A percentile compares a stretch with the other conserved stretches of the same genome.
phyloP scores from a whole-genome alignment of 2,888 invertebrate species.

The Cerastis leucographa region DNA sequence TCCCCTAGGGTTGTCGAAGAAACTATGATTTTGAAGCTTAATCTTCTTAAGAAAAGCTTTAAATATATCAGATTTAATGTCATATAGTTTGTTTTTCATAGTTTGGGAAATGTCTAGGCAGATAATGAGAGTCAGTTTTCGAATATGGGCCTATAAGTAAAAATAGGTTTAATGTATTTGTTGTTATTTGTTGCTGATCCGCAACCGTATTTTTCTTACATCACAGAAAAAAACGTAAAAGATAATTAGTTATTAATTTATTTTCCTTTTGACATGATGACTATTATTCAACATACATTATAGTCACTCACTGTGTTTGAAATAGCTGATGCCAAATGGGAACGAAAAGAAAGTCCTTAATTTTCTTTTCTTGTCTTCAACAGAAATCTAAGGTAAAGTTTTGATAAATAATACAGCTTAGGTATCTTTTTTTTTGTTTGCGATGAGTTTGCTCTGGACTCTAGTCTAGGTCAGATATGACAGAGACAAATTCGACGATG shows the following conservation, averaged over 20 bases:
- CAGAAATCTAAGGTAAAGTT: not conserved
- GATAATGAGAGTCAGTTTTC: too few relatives aligned
- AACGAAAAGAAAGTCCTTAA: not conserved
- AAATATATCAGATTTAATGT: slow-evolving; percentile 44
- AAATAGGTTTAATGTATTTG: not conserved
- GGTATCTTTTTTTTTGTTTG: too few relatives aligned
- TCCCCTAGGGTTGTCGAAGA: slow-evolving; percentile 78
- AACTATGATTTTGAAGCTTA: slow-evolving; percentile 51
- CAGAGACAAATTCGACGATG: too few relatives aligned
- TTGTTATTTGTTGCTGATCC: not conserved
- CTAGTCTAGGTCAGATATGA: too few relatives aligned
- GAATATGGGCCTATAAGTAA: not conserved
- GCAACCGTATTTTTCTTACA: not conserved
- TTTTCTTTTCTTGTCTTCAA: not conserved
- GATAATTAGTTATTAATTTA: not conserved
- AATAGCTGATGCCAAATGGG: not conserved
- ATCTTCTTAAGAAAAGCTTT: slow-evolving; percentile 47
- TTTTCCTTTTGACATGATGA: not conserved
- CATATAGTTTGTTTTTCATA: not conserved
- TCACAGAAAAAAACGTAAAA: not conserved
- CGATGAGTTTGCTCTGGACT: too few relatives aligned
- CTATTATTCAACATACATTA: not conserved
- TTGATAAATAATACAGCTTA: slow-evolving; percentile 5
- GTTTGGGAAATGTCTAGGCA: too few relatives aligned
- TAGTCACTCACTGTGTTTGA: not conserved